Conservation (phyloP, 2,888 invertebrate species). For the Ophraella communa region DNA sequence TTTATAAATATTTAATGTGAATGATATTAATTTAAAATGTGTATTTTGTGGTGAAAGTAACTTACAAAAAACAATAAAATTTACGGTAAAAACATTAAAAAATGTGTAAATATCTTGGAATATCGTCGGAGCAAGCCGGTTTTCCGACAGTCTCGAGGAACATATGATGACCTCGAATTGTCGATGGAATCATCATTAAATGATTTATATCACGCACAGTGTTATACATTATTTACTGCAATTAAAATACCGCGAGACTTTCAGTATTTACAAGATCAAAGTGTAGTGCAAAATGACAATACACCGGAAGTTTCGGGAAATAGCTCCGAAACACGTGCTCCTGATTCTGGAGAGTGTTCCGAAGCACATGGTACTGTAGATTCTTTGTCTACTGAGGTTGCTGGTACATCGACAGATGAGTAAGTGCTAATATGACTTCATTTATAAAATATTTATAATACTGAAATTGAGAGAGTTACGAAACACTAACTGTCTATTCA, state of each 20-base stretch:
- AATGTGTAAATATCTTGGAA: slow-evolving; percentile 4
- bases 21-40: no score
- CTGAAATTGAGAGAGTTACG: background rate
- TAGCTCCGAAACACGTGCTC: slow-evolving; percentile 10
- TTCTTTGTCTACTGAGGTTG: slow-evolving; percentile 2
- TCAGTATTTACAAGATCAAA: slow-evolving; percentile 11
- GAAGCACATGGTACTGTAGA: slow-evolving; percentile 5
- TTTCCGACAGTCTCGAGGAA: background rate
- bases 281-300: slow-evolving; percentile 12
- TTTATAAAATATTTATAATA: background rate
- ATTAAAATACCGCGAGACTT: slow-evolving; percentile 10
- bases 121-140: slow-evolving; percentile 6
- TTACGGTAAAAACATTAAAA: slow-evolving; percentile 2
- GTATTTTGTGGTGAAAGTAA: no score
- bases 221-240: slow-evolving; percentile 12
- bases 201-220: slow-evolving; percentile 13
- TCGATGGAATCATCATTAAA: slow-evolving; percentile 11
- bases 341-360: background rate
- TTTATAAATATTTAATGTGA: no score
- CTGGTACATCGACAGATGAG: background rate
- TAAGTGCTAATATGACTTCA: slow-evolving; percentile 1
- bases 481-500: no score
- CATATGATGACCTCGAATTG: slow-evolving; percentile 5
- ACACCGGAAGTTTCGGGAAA: slow-evolving; percentile 1
- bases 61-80: no score